A percentile compares a stretch with the other conserved stretches of the same genome.
These are phyloP conservation scores for Epinephelus lanceolatus DNA, from an alignment of 2,113 vertebrate genomes.

Conservation along the genomic window DNA sequence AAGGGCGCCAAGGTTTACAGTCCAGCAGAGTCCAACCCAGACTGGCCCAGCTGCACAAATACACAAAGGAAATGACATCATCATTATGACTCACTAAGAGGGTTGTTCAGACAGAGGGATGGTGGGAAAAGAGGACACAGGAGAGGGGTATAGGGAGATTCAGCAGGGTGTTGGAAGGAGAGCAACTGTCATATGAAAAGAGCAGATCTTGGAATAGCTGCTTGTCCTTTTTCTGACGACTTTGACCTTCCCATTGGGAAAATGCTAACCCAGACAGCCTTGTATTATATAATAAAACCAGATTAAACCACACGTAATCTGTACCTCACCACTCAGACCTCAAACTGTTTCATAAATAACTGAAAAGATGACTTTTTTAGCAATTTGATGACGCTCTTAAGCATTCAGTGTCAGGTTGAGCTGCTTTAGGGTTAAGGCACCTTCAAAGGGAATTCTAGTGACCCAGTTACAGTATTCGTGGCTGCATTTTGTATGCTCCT, in stretches of 20 bases:
- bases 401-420: neutral
- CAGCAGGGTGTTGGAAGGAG: neutral
- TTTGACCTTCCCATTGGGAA: neutral
- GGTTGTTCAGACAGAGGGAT: conserved; percentile 4
- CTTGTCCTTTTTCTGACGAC: neutral
- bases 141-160: neutral
- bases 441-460: conserved; percentile 27
- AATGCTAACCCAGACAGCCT: neutral
- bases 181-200: conserved; percentile 1
- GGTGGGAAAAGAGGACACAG: conserved; percentile 15
- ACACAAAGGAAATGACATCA: conserved; percentile 76
- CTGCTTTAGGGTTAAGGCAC: conserved; percentile 1
- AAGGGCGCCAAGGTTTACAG: conserved; percentile 31
- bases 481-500: neutral
- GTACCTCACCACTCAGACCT: neutral
- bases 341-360: neutral
- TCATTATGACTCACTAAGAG: conserved; percentile 50
- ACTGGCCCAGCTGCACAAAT: conserved; percentile 68
- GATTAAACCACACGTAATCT: neutral
- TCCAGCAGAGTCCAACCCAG: conserved; percentile 20
- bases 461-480: conserved; percentile 20
- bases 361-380: neutral
- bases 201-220: neutral
- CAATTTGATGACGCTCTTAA: neutral
- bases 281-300: neutral